Percentiles rank a stretch among this genome's conserved stretches.
These are phyloP conservation scores for Cottus gobio DNA, from an alignment of 2,113 vertebrate species.

Conservation along the genomic window DNA sequence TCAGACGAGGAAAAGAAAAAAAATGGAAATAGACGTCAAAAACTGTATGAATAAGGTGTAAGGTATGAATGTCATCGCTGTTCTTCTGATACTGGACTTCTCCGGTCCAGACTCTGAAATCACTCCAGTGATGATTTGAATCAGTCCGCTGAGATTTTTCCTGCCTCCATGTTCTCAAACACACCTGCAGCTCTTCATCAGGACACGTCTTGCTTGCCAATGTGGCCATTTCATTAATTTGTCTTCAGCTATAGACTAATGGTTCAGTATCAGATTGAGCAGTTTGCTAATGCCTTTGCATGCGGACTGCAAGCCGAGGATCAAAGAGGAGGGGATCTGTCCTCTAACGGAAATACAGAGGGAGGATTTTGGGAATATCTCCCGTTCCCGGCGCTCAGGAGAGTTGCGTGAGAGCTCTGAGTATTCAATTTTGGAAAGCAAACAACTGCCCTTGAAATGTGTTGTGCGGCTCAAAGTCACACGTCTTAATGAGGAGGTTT, in stretches of 20 bases:
- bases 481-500: not conserved
- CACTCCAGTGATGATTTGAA: slow-evolving; percentile 18
- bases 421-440: slow-evolving; percentile 17
- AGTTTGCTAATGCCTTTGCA: slow-evolving; percentile 34
- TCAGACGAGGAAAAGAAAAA: slow-evolving; percentile 6
- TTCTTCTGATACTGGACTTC: slow-evolving; percentile 3
- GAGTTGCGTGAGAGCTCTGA: not conserved
- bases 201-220: slow-evolving; percentile 42
- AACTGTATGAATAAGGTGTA: too few species aligned
- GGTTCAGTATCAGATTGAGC: slow-evolving; percentile 33
- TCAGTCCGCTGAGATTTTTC: slow-evolving; percentile 25
- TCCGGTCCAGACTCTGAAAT: slow-evolving; percentile 12
- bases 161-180: slow-evolving; percentile 16
- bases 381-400: slow-evolving; percentile 12
- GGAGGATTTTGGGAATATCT: slow-evolving; percentile 20
- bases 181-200: slow-evolving; percentile 40
- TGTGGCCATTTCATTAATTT: slow-evolving; percentile 39
- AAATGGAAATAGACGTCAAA: slow-evolving; percentile 27
- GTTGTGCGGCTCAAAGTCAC: slow-evolving; percentile 11
- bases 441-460: slow-evolving; percentile 41
- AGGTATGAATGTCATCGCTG: not conserved
- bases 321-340: slow-evolving; percentile 21
- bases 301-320: slow-evolving; percentile 12
- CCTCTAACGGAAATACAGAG: slow-evolving; percentile 4
- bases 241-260: slow-evolving; percentile 36